These are phyloP conservation scores for Amblyopsis hoosieri DNA, from an alignment of 2,797 vertebrate genomes.

Conservation along the genomic window DNA sequence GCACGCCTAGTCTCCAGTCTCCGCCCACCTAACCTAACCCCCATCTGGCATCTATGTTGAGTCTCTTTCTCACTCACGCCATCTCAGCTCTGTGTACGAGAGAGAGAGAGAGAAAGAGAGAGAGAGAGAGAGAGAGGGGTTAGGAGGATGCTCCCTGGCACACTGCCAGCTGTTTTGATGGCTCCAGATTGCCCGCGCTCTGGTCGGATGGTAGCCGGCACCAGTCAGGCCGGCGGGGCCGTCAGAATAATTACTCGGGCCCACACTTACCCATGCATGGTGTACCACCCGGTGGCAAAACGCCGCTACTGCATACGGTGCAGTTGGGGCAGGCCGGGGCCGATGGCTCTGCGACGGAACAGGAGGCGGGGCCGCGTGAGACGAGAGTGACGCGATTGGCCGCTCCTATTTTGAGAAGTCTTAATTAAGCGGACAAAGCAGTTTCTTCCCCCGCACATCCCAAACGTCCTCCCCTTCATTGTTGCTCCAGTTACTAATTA, in stretches of 20 bases:
- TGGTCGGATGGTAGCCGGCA: conserved; percentile 73
- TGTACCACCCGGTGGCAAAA: conserved; percentile 93
- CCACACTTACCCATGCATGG: conserved; percentile 83
- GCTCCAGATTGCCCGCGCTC: conserved; percentile 77
- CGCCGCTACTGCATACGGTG: conserved; percentile 82
- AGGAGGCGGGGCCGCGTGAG: conserved; percentile 50
- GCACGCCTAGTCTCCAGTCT: conserved; percentile 14
- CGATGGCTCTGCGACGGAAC: neutral
- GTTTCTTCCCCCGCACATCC: conserved; percentile 61
- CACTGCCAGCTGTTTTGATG: conserved; percentile 73
- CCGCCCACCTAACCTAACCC: conserved; percentile 22
- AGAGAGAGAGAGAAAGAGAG: conserved; percentile 30
- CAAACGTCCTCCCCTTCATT: conserved; percentile 69
- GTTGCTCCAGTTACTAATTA: conserved; percentile 75
- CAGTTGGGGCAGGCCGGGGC: neutral
- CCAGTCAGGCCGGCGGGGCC: conserved; percentile 70
- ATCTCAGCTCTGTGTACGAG: conserved; percentile 38
- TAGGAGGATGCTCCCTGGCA: conserved; percentile 58
- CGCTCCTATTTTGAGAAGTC: conserved; percentile 66
- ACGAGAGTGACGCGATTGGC: conserved; percentile 54
- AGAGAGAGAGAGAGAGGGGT: conserved; percentile 56
- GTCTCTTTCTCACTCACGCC: conserved; percentile 29
- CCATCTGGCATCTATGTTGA: conserved; percentile 38
- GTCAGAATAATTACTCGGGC: conserved; percentile 76
- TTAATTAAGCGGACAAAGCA: conserved; percentile 79